These are phyloP conservation scores for Nesoenas mayeri DNA, from an alignment of 2,113 vertebrate genomes.

Conservation along the genomic window DNA sequence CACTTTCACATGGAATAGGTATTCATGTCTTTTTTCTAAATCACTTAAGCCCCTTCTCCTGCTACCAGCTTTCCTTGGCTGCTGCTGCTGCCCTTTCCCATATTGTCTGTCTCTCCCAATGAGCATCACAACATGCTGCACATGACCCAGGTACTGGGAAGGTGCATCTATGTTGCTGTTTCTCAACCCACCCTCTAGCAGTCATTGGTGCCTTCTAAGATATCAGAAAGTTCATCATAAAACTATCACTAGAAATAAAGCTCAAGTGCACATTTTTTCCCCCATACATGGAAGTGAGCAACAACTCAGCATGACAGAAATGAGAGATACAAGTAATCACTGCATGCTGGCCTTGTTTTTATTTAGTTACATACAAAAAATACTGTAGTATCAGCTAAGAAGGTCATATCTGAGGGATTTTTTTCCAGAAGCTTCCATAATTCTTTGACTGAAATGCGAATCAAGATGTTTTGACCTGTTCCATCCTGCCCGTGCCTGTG, in stretches of 20 bases:
- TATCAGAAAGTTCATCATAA: background rate
- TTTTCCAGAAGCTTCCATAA: background rate
- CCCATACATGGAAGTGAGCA: background rate
- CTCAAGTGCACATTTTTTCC: background rate
- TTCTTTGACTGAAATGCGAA: background rate
- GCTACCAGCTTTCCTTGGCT: background rate
- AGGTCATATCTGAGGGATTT: background rate
- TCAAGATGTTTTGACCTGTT: background rate
- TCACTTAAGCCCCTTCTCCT: background rate
- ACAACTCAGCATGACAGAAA: background rate
- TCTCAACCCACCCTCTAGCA: background rate
- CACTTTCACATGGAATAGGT: background rate
- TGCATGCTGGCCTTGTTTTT: background rate
- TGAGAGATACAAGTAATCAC: background rate
- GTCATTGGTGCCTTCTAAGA: background rate
- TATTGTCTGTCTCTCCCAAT: background rate
- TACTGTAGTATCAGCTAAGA: background rate
- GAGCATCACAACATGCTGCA: background rate
- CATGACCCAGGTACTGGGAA: background rate
- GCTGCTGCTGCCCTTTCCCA: background rate
- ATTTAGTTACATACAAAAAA: background rate
- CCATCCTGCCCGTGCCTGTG: background rate
- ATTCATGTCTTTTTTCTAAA: background rate
- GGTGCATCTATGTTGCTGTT: background rate
- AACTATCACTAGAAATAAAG: background rate